phyloP scores from a whole-genome alignment of 2,113 vertebrate species.

The Hemiscyllium ocellatum region DNA sequence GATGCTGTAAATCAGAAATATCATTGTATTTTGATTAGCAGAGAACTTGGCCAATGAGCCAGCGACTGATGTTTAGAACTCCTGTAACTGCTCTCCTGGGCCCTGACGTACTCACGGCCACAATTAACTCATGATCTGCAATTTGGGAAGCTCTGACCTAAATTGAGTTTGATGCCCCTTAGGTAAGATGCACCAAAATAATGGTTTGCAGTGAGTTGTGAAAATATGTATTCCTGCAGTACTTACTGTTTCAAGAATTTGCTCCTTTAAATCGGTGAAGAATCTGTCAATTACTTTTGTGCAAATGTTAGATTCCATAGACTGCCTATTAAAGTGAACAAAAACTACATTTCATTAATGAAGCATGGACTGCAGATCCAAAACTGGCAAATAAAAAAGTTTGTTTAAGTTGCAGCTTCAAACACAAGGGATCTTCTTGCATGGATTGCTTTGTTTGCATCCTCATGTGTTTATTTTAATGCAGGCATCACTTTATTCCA shows the following conservation, averaged over 20 bases:
- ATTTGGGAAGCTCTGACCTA: neutral
- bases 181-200: neutral
- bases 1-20: too few species aligned
- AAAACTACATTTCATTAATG: neutral
- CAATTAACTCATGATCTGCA: too few species aligned
- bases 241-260: slow-evolving; percentile 68
- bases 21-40: too few species aligned
- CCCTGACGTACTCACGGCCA: too few species aligned
- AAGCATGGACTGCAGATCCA: neutral
- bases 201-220: neutral
- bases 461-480: neutral
- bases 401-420: neutral
- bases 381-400: neutral
- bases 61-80: too few species aligned
- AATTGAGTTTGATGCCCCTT: neutral
- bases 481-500: neutral
- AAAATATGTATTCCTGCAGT: neutral
- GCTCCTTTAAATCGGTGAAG: slow-evolving; percentile 59
- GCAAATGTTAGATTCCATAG: slow-evolving; percentile 53
- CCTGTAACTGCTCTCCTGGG: too few species aligned
- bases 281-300: slow-evolving; percentile 58
- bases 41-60: too few species aligned
- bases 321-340: slow-evolving; percentile 54
- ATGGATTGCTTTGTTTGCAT: neutral
- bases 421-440: neutral